Percentiles rank a stretch among this genome's conserved stretches.
phyloP scores from a whole-genome alignment of 2,797 vertebrate species.

The Epinephelus malabaricus region DNA sequence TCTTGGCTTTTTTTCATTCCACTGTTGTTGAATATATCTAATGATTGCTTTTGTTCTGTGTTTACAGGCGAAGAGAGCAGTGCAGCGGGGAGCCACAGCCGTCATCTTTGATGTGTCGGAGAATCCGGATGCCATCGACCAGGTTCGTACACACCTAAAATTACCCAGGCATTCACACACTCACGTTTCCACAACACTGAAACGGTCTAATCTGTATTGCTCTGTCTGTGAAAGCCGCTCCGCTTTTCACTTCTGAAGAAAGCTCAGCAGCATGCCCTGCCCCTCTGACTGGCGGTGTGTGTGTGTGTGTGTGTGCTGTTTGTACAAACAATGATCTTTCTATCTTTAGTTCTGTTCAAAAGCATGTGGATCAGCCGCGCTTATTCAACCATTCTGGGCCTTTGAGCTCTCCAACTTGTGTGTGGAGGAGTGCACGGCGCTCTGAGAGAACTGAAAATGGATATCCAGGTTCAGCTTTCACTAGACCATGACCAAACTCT shows the following conservation, averaged over 20 bases:
- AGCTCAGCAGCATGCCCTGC: slow-evolving; percentile 51
- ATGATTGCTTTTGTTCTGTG: slow-evolving; percentile 40
- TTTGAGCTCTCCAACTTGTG: slow-evolving; percentile 55
- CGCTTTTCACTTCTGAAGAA: slow-evolving; percentile 37
- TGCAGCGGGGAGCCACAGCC: slow-evolving; percentile 97
- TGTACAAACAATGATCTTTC: slow-evolving; percentile 68
- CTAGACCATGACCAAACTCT: slow-evolving; percentile 74
- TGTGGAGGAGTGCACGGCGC: slow-evolving; percentile 35
- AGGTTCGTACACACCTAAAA: slow-evolving; percentile 84
- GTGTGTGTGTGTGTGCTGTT: slow-evolving; percentile 28
- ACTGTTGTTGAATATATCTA: neutral
- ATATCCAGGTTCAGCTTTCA: slow-evolving; percentile 73
- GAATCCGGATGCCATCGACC: slow-evolving; percentile 98
- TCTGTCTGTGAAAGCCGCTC: slow-evolving; percentile 34
- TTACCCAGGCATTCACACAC: slow-evolving; percentile 22
- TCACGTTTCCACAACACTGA: slow-evolving; percentile 13
- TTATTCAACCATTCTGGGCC: slow-evolving; percentile 57
- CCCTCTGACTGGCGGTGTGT: slow-evolving; percentile 17
- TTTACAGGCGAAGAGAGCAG: slow-evolving; percentile 95
- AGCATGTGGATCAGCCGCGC: slow-evolving; percentile 53
- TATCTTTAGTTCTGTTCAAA: slow-evolving; percentile 65
- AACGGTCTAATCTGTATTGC: slow-evolving; percentile 13
- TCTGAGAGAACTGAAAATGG: slow-evolving; percentile 62
- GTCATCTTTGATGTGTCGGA: slow-evolving; percentile 99
- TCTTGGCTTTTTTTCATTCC: neutral